These are phyloP conservation scores for Charina bottae DNA, from an alignment of 2,113 vertebrate genomes.

Conservation along the genomic window DNA sequence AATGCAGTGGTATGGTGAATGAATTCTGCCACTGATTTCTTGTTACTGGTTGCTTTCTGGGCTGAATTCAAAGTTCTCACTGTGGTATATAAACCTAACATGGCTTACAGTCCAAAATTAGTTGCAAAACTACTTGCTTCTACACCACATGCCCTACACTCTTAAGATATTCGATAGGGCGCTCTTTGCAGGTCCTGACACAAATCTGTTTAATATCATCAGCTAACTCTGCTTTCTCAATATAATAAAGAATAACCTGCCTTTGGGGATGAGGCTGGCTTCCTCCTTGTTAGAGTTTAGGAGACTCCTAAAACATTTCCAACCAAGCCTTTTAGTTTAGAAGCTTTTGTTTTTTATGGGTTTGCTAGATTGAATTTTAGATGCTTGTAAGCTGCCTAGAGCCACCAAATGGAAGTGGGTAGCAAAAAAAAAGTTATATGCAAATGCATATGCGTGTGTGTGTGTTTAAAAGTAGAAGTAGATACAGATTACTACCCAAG, in stretches of 20 bases:
- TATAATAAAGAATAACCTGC: not conserved
- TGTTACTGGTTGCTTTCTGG: not conserved
- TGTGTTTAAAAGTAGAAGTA: not conserved
- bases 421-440: not conserved
- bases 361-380: not conserved
- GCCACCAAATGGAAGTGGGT: not conserved
- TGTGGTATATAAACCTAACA: not conserved
- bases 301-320: not conserved
- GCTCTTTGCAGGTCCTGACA: not conserved
- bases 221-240: not conserved
- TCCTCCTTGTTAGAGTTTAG: not conserved
- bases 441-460: too few relatives aligned
- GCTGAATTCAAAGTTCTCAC: not conserved
- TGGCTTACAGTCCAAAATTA: not conserved
- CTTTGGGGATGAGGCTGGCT: not conserved
- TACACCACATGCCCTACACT: not conserved
- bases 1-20: not conserved
- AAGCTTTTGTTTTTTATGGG: not conserved
- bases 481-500: not conserved
- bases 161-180: not conserved
- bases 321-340: not conserved
- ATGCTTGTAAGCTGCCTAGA: not conserved
- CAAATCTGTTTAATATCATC: not conserved
- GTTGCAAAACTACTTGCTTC: not conserved
- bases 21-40: not conserved